Evolutionary conservation across 2,113 vertebrate genomes (phyloP), one percentile per base, ranked within the genome.

Genomic region (Pterophyllum scalare): DNA sequence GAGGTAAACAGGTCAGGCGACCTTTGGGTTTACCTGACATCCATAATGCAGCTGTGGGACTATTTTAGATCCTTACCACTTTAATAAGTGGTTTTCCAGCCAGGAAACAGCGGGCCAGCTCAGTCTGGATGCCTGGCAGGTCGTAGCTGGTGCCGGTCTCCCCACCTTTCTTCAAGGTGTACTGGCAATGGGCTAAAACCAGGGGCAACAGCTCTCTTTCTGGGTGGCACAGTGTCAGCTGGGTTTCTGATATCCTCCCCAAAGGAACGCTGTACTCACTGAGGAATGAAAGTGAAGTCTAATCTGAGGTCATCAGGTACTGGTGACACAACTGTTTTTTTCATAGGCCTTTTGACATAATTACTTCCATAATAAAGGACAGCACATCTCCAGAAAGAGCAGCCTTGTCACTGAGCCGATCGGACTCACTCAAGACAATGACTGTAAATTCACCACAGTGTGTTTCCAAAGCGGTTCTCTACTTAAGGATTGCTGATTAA

Each of bases 121-220:
- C 91, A 5, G 82, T 92, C 19, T 96, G 91, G 49, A 95, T 91
- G 5, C 74, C 90, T 10, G 0, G 72, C 79, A 95, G 87, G n/a
- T 96, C 84, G 28, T 92, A 95, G 79, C 49, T 91, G 12, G 72
- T 87, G 85, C 64, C 78, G 0, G 92, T 95, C 89, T 95, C 92
- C 0, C 92, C 89, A 3, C 95, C 95, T 80, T 89, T 95, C 88
- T 87, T 86, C 76, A 96, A 54, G 0, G 92, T 94, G 92, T 96
- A 96, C 38, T 95, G 94, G 75, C 96, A 94, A 89, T 95, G 91
- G 2, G 94, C 77, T n/a, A 96, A 75, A 75, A 96, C 93, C 49
- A 96, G 87, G 19, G 96, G 95, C 3, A 96, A 91, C 85, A 96
- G 89, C 78, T 96, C 93, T 49, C 81, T 85, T 15, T 96, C 95